phyloP scores from a whole-genome alignment of 2,113 vertebrate species.

The Calonectris borealis region DNA sequence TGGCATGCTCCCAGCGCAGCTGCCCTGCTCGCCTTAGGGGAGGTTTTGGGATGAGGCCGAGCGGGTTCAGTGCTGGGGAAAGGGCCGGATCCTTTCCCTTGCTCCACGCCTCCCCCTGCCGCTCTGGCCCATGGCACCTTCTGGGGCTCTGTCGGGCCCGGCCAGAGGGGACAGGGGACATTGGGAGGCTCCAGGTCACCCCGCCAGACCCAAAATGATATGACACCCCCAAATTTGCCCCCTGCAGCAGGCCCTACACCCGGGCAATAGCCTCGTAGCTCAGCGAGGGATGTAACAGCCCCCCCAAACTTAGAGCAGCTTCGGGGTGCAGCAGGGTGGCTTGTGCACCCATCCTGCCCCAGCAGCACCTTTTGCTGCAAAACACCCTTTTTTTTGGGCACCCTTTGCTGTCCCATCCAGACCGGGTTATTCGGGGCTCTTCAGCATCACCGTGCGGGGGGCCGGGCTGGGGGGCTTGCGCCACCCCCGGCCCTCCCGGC shows the following conservation, averaged over 20 bases:
- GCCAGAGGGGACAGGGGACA: background rate
- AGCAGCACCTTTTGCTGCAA: background rate
- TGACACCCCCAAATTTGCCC: background rate
- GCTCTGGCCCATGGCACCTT: rapidly evolving
- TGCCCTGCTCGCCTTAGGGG: background rate
- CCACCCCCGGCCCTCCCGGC: background rate
- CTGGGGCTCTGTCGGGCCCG: background rate
- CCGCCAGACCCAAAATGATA: background rate
- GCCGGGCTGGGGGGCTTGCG: background rate
- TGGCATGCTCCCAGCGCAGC: background rate
- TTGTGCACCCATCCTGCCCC: background rate
- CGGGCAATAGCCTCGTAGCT: background rate
- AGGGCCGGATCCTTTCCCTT: background rate
- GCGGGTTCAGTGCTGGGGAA: background rate
- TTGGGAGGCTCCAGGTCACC: background rate
- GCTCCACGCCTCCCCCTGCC: background rate
- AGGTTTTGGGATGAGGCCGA: background rate
- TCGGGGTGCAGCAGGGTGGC: background rate
- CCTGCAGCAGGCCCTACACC: rapidly evolving
- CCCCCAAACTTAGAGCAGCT: background rate
- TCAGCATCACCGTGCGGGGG: background rate
- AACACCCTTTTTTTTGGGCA: background rate
- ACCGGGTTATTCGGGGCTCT: background rate
- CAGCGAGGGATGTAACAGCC: background rate
- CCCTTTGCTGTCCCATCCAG: background rate